Base-by-base conservation (phyloP, 2,888 invertebrate genomes). In the Philonicus albiceps region DNA sequence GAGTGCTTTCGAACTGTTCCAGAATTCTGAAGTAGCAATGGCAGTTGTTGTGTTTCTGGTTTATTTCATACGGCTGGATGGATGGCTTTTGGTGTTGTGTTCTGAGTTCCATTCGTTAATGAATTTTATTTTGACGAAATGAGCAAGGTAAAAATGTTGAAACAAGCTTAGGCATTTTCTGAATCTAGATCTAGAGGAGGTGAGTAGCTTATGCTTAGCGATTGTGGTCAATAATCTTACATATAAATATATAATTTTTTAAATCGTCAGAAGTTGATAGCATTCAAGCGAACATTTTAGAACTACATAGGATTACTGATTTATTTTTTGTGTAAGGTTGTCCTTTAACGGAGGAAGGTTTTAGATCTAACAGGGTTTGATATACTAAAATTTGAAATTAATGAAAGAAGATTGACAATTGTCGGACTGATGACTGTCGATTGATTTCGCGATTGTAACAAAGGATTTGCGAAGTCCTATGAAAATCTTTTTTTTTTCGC, bases 11-110 rank as follows among this genome's bases (percentile, higher is more conserved):
- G 78, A 78, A 49, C n/a, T 78, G 27, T 76, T 40, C 34, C 75
- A 27, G 40, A 37, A 76, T 76, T 37, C 76, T 37, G n/a, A 76
- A 64, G 64, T 64, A 22, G 27, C 64, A 64, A 64, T 7, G 49
- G 27, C 27, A 19, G 19, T 64, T 22, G 64, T 55, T 6, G 11
- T 64, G 64, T 64, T 22, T n/a, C n/a, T 64, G 22, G 11, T 64
- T 22, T 76, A 76, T 11, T 76, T 40, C 76, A 76, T 22, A 22
- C 6, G 16, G 76, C 34, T 40, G 76, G 22, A 76, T 75, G 75
- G 75, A 37, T 76, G 64, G 76, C 76, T 76, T 37, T 76, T 22
- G 22, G 37, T 76, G 76, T 78, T 5, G 30, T 53, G 78, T 78
- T 64, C 64, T 64, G 64, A 64, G 22, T 64, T 64, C 27, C 27